Evolutionary conservation across 2,888 invertebrate species (phyloP), one percentile per base, ranked within the genome.

Genomic region (Branchipolynoe longqiensis): DNA sequence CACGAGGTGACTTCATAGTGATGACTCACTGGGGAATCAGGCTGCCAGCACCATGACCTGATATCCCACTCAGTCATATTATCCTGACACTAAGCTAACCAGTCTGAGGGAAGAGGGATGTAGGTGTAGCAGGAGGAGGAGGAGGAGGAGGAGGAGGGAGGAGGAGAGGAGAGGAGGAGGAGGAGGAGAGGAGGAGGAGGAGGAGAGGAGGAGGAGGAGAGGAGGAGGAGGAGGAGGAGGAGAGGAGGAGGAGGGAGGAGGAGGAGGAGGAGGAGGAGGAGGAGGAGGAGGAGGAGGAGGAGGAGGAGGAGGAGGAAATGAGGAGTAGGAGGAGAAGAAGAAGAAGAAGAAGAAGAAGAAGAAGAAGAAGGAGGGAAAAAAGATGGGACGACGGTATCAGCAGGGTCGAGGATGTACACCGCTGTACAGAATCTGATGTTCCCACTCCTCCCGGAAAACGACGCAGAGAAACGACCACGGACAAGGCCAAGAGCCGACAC

Each of bases 401-500:
- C 48, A 48, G 31, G 62, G 25, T 3, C 31, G n/a, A 31, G 31
- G n/a, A n/a, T n/a, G n/a, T n/a, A n/a, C n/a, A n/a, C n/a, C n/a
- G n/a, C n/a, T n/a, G n/a, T 62, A 62, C 31, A 31, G 31, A 25
- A 25, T 62, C 62, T 28, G 25, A 62, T 62, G 28, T 62, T 25
- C 62, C 62, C 62, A 69, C 36, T 69, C 38, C 38, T 69, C 69
- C 4, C 14, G 69, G 69, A 36, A 38, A 38, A 36, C 36, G 38
- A 69, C 12, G 69, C 38, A 33, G 18, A 69, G 25, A 36, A 69
- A 33, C 18, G 12, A n/a, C 18, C 28, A 28, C 62, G 25, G 62
- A 62, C 12, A 25, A 6, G 33, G 33, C 12, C 62, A 6, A 62
- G 36, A 69, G n/a, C 69, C 38, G 69, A 33, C 33, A 14, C 38